A percentile compares a stretch with the other conserved stretches of the same genome.
Evolutionary conservation across 1,140 invertebrate species (phyloP).

Genomic region (Geopemphigus sp.): DNA sequence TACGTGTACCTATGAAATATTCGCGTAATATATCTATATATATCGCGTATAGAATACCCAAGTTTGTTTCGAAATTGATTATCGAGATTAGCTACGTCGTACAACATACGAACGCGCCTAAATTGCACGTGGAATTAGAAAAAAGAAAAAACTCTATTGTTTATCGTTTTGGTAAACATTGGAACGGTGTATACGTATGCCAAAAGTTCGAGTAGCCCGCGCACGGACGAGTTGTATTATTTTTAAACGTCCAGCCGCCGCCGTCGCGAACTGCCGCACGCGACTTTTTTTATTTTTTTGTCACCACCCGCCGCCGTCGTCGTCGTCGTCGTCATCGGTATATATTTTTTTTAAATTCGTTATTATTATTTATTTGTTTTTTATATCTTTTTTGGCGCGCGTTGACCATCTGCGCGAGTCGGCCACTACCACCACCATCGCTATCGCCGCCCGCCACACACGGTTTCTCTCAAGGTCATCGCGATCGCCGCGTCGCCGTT

Average conservation of each 20-base stretch:
- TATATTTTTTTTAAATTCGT: neutral
- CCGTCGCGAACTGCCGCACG: neutral
- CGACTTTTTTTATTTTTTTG: neutral
- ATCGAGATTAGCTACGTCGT: neutral
- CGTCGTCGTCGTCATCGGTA: neutral
- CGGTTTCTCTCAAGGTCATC: neutral
- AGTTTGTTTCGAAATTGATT: neutral
- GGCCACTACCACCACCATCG: neutral
- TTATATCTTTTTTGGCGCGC: conserved; percentile 1
- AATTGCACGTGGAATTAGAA: too few relatives aligned
- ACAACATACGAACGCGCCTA: neutral
- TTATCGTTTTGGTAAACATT: conserved; percentile 19
- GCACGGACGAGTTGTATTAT: conserved; percentile 1
- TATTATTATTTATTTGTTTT: conserved; percentile 17
- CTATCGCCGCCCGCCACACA: too few relatives aligned
- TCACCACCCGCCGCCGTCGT: neutral
- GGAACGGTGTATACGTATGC: neutral
- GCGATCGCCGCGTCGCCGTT: conserved; percentile 1
- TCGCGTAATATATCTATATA: too few relatives aligned
- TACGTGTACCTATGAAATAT: too few relatives aligned
- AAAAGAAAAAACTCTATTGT: conserved; percentile 22
- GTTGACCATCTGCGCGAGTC: neutral
- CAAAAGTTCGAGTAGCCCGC: neutral
- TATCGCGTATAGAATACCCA: neutral
- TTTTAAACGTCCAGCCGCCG: conserved; percentile 2